These are phyloP conservation scores for Drosophila triauraria DNA, from an alignment of 1,140 invertebrate species.

Conservation along the genomic window DNA sequence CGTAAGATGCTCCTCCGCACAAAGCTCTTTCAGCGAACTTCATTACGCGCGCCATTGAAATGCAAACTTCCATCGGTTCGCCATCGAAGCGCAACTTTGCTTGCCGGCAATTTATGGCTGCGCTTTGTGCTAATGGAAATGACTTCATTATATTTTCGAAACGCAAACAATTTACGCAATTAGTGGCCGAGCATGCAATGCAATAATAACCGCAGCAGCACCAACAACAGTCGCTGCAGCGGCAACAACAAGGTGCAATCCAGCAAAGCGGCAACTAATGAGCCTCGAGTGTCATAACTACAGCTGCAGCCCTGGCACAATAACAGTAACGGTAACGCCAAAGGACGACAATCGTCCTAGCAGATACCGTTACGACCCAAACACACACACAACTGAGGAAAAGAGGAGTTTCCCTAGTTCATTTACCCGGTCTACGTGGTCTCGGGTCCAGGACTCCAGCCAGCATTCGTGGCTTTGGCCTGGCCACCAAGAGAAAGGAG, in stretches of 20 bases:
- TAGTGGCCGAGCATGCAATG: constrained; percentile 71
- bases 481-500: constrained; percentile 65
- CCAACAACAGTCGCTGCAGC: neutral
- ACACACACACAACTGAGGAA: constrained; percentile 13
- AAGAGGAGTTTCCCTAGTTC: constrained; percentile 55
- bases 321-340: constrained; percentile 61
- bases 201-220: constrained; percentile 29
- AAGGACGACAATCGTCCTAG: constrained; percentile 60
- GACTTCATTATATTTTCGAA: constrained; percentile 82
- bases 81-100: constrained; percentile 28
- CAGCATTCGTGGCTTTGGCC: constrained; percentile 12
- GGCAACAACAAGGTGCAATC: constrained; percentile 56
- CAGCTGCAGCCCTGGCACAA: constrained; percentile 55
- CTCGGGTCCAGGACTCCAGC: constrained; percentile 19
- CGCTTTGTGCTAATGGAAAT: constrained; percentile 79
- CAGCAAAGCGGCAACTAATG: constrained; percentile 78
- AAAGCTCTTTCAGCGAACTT: constrained; percentile 11
- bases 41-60: constrained; percentile 58
- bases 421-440: constrained; percentile 75
- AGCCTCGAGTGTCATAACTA: constrained; percentile 79
- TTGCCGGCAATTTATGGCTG: constrained; percentile 65
- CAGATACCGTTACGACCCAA: constrained; percentile 27
- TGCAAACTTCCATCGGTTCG: constrained; percentile 8
- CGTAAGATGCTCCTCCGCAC: constrained; percentile 10
- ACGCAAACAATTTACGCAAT: constrained; percentile 83